Percentiles rank a stretch among this genome's conserved stretches.
phyloP scores from a whole-genome alignment of 2,113 vertebrate species.

The Platichthys stellatus region DNA sequence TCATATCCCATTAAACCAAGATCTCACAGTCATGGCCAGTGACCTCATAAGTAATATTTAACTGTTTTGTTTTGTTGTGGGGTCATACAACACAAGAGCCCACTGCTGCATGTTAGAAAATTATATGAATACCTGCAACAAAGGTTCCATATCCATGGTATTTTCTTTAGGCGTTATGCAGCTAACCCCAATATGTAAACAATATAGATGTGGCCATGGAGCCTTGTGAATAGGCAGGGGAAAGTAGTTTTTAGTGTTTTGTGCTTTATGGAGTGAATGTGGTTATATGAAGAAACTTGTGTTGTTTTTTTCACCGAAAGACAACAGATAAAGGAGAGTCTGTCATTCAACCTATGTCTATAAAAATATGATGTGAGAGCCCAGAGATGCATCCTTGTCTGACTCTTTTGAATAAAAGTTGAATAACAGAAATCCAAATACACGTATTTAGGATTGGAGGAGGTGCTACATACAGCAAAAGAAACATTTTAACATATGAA shows the following conservation, averaged over 20 bases:
- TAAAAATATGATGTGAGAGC: background rate
- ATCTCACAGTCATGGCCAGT: background rate
- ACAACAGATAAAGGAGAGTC: background rate
- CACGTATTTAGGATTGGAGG: too few species aligned
- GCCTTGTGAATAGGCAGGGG: background rate
- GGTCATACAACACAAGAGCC: too few species aligned
- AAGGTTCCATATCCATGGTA: too few species aligned
- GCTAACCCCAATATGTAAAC: too few species aligned
- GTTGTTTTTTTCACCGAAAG: background rate
- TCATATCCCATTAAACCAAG: constrained; percentile 22
- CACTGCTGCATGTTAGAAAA: too few species aligned
- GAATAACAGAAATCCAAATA: too few species aligned
- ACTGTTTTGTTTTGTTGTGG: background rate
- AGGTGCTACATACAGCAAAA: too few species aligned
- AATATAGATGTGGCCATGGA: background rate
- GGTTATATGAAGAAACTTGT: background rate
- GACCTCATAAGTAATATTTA: background rate
- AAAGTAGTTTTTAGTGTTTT: background rate
- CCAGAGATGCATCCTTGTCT: too few species aligned
- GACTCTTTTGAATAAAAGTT: too few species aligned
- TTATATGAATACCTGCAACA: too few species aligned
- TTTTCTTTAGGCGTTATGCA: too few species aligned
- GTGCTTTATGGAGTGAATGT: background rate
- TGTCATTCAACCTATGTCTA: background rate
- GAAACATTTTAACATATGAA: too few species aligned